A percentile compares a stretch with the other conserved stretches of the same genome.
phyloP scores from a whole-genome alignment of 2,797 vertebrate species.

The Manis crassicaudata region DNA sequence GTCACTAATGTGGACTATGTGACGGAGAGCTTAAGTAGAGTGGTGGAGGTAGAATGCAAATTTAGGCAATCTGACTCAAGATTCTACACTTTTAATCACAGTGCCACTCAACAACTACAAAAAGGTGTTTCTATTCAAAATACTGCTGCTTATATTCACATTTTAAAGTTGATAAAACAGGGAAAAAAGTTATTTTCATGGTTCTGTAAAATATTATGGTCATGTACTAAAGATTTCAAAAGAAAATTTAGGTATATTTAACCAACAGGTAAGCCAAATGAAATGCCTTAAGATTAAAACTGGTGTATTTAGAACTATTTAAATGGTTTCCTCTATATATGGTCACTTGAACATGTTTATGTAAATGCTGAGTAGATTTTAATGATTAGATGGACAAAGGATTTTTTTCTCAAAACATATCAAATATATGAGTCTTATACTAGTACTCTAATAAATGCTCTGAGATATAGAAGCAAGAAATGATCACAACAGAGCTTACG shows the following conservation, averaged over 20 bases:
- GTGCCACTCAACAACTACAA: background rate
- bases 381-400: background rate
- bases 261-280: background rate
- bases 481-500: background rate
- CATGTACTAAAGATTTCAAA: constrained; percentile 8
- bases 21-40: background rate
- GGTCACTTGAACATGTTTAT: background rate
- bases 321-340: background rate
- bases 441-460: background rate
- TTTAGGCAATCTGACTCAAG: background rate
- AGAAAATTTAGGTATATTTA: background rate
- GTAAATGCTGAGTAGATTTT: background rate
- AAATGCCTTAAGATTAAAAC: background rate
- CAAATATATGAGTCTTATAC: background rate
- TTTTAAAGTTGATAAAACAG: background rate
- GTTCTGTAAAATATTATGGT: background rate
- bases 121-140: background rate
- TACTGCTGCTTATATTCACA: background rate
- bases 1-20: background rate
- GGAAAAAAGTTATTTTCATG: background rate
- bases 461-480: background rate
- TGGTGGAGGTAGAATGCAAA: background rate
- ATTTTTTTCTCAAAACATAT: background rate
- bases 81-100: background rate
- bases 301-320: background rate